phyloP scores from a whole-genome alignment of 1,140 invertebrate species.

The Colletes gigas region DNA sequence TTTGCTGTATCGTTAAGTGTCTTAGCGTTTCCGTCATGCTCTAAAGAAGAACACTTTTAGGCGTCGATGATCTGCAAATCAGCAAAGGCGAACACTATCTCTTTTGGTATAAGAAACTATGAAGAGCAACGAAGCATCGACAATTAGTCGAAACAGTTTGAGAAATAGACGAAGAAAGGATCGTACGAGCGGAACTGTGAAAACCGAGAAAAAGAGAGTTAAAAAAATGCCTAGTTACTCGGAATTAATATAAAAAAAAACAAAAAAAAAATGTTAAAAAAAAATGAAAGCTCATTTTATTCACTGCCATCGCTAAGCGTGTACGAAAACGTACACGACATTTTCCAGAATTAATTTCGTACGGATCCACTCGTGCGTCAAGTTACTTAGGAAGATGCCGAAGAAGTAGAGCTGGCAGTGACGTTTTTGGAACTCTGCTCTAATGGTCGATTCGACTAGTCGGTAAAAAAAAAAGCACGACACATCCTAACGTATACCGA shows the following conservation, averaged over 20 bases:
- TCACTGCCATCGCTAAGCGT: slow-evolving; percentile 63
- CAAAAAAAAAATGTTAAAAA: not conserved
- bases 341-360: slow-evolving; percentile 22
- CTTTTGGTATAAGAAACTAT: slow-evolving; percentile 95
- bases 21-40: not conserved
- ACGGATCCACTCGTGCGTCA: not conserved
- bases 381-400: slow-evolving; percentile 31
- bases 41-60: slow-evolving; percentile 78
- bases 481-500: slow-evolving; percentile 6
- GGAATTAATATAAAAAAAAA: not conserved
- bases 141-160: not conserved
- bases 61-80: slow-evolving; percentile 91
- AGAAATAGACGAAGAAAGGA: slow-evolving; percentile 22
- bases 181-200: not conserved
- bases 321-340: slow-evolving; percentile 18
- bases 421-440: slow-evolving; percentile 50
- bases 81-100: slow-evolving; percentile 92
- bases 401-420: slow-evolving; percentile 51
- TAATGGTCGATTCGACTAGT: slow-evolving; percentile 13
- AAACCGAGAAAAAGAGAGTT: not conserved
- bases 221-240: not conserved
- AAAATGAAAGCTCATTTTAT: slow-evolving; percentile 49
- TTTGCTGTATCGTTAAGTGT: too few relatives aligned
- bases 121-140: slow-evolving; percentile 75
- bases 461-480: not conserved